Evolutionary conservation across 2,113 vertebrate genomes (phyloP), one percentile per base, ranked within the genome.

Genomic region (Triplophysa tibetana): DNA sequence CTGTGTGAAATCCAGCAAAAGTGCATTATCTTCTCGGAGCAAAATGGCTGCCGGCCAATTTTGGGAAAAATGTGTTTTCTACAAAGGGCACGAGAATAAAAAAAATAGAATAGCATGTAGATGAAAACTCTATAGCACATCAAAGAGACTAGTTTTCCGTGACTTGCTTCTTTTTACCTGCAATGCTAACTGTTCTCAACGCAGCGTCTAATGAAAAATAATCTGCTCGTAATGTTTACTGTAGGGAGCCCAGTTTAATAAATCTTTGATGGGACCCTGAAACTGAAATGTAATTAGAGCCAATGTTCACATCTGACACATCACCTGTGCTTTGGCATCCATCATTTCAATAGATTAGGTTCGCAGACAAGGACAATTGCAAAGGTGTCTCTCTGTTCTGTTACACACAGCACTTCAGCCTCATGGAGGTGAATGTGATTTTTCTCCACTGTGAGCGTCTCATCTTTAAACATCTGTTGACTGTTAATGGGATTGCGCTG

Each of bases 121-220:
- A 62, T 41, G 12, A 61, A 58, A 73, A 56, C 26, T n/a, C 84
- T 64, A 84, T 84, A 56, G 85, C 73, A 84, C 83, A 80, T 83
- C 88, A 88, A 72, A 91, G 87, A 54, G 85, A 84, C 67, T 88
- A 91, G 85, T 86, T 87, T 23, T 45, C 16, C n/a, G 16, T 82
- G 80, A 84, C 80, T 86, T 87, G 86, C 85, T 52, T 75, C 76
- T 83, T 76, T 82, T 87, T 81, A 86, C 87, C 91, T 89, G 90
- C 89, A 89, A 87, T 87, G 89, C 90, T 4, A 58, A 74, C 50
- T 38, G 41, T 77, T 62, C 38, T 17, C 43, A 64, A 8, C 73
- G 78, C 65, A 64, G 12, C n/a, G 48, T 24, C 23, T 29, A 80
- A 77, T 77, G 29, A 80, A 81, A 66, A 58, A 54, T 81, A 52